A percentile compares a stretch with the other conserved stretches of the same genome.
Evolutionary conservation across 2,797 vertebrate genomes (phyloP).

Genomic region (Arnoldichthys spilopterus): DNA sequence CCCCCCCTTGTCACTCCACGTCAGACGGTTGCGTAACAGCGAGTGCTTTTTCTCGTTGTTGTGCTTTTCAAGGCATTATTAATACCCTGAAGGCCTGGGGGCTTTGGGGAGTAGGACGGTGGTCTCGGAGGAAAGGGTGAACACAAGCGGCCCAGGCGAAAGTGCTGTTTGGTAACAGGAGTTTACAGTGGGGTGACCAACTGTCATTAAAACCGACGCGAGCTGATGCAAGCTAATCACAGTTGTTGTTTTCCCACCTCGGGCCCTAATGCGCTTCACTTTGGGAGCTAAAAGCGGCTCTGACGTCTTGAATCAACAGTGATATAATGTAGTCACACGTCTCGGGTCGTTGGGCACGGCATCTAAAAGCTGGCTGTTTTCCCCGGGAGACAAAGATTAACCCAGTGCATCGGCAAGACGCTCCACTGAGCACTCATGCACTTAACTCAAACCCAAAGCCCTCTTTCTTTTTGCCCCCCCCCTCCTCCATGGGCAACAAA

Average conservation of each 20-base stretch:
- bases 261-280: not conserved
- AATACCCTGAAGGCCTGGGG: not conserved
- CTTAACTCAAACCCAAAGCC: slow-evolving; percentile 23
- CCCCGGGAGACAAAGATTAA: slow-evolving; percentile 41
- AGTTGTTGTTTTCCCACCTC: not conserved
- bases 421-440: slow-evolving; percentile 23
- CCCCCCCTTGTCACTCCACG: slow-evolving; percentile 9
- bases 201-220: not conserved
- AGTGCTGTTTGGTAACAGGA: not conserved
- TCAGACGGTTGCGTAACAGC: slow-evolving; percentile 32
- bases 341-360: not conserved
- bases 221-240: not conserved
- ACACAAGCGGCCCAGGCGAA: not conserved
- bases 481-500: not conserved
- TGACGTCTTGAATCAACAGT: slow-evolving; percentile 15
- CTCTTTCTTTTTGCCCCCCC: not conserved
- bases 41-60: slow-evolving; percentile 4
- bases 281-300: slow-evolving; percentile 25
- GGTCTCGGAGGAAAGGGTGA: not conserved
- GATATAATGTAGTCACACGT: slow-evolving; percentile 8
- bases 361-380: slow-evolving; percentile 32
- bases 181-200: not conserved
- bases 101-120: not conserved
- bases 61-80: slow-evolving; percentile 19
- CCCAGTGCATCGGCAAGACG: slow-evolving; percentile 1